Conservation (phyloP, 1,140 invertebrate species). For the Trichomalopsis sarcophagae region DNA sequence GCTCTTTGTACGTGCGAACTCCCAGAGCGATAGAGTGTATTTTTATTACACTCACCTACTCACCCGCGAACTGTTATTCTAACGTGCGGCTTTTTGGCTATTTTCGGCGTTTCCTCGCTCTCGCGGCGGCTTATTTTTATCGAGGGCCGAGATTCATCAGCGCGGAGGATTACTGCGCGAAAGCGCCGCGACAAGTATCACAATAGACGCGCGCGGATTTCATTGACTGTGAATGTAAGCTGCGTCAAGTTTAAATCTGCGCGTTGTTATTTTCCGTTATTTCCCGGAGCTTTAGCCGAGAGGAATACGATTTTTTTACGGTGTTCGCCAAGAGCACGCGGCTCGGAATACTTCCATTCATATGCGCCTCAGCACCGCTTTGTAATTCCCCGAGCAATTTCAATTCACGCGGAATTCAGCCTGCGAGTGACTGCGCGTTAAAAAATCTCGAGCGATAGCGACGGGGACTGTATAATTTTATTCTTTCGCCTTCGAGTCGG, state of each 20-base stretch:
- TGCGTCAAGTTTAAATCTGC: slow-evolving; percentile 5
- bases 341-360: slow-evolving; percentile 33
- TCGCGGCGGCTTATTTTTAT: not conserved
- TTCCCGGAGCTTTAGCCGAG: not conserved
- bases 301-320: slow-evolving; percentile 15
- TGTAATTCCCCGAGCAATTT: not conserved
- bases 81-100: not conserved
- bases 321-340: not conserved
- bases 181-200: not conserved
- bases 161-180: not conserved
- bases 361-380: not conserved
- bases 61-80: slow-evolving; percentile 32
- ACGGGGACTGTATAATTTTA: not conserved
- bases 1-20: slow-evolving; percentile 15
- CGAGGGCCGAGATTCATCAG: too few relatives aligned
- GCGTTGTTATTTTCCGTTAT: not conserved
- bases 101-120: not conserved
- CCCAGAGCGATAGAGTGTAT: not conserved
- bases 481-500: not conserved
- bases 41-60: slow-evolving; percentile 24
- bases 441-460: not conserved
- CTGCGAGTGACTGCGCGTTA: not conserved
- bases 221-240: slow-evolving; percentile 14
- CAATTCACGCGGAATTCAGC: too few relatives aligned
- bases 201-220: not conserved